Evolutionary conservation across 2,888 invertebrate species (phyloP).

Genomic region (Oxycera nigricornis): DNA sequence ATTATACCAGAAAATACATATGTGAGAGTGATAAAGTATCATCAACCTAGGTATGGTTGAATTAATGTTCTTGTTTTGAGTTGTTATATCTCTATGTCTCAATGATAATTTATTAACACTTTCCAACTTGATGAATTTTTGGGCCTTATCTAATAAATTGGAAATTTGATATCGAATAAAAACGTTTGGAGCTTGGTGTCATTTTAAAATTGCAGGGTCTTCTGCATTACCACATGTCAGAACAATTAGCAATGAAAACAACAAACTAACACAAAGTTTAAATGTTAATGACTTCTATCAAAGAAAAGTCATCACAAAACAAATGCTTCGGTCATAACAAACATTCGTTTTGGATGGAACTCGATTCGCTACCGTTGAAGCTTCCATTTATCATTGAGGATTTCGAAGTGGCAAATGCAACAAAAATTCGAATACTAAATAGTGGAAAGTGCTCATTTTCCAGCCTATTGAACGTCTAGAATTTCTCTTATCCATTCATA

Average conservation of each 20-base stretch:
- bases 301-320: conserved; percentile 41
- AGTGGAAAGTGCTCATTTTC: neutral
- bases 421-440: neutral
- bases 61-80: too few species aligned
- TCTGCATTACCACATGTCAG: neutral
- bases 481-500: neutral
- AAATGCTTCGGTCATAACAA: conserved; percentile 43
- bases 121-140: too few species aligned
- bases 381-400: conserved; percentile 42
- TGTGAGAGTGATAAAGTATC: too few species aligned
- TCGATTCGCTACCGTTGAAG: conserved; percentile 41
- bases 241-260: neutral
- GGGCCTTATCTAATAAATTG: conserved; percentile 34
- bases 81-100: too few species aligned
- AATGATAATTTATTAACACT: too few species aligned
- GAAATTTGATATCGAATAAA: conserved; percentile 9
- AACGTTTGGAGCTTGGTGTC: neutral
- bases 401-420: conserved; percentile 20
- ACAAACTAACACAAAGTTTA: conserved; percentile 4
- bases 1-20: too few species aligned
- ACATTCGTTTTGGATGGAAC: conserved; percentile 41
- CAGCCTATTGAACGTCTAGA: neutral
- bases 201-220: neutral
- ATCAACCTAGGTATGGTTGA: too few species aligned
- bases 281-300: conserved; percentile 44